phyloP scores from a whole-genome alignment of 1,140 invertebrate genomes.

The Megathymus violae region DNA sequence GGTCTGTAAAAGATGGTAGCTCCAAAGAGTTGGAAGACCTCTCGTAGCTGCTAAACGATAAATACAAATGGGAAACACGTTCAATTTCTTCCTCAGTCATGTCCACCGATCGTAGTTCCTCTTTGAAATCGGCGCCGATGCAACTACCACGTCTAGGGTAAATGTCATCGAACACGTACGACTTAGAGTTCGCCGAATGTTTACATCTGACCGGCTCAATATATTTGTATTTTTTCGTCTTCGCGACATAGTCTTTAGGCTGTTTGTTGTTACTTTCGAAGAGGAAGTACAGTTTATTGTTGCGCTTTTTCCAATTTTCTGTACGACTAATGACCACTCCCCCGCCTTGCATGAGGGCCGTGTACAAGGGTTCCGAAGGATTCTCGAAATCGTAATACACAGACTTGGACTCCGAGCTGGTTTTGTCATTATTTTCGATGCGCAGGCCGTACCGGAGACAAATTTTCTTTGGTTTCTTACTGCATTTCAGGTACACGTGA shows the following conservation, averaged over 20 bases:
- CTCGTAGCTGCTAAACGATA: conserved; percentile 65
- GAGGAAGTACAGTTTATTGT: conserved; percentile 52
- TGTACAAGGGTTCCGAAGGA: conserved; percentile 64
- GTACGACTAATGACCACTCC: conserved; percentile 64
- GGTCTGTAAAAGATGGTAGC: conserved; percentile 66
- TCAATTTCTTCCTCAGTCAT: conserved; percentile 72
- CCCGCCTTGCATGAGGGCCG: conserved; percentile 68
- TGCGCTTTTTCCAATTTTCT: conserved; percentile 38
- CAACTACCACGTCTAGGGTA: conserved; percentile 70
- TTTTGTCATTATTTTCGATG: conserved; percentile 69
- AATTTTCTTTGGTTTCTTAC: conserved; percentile 71
- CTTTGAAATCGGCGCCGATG: conserved; percentile 55
- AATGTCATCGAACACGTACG: conserved; percentile 52
- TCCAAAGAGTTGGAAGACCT: conserved; percentile 59
- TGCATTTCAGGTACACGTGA: conserved; percentile 77
- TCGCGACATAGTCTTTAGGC: conserved; percentile 37
- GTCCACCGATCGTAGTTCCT: conserved; percentile 58
- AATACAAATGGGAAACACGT: conserved; percentile 63
- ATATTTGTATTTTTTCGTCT: conserved; percentile 58
- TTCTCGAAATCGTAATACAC: conserved; percentile 75
- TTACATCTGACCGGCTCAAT: conserved; percentile 63
- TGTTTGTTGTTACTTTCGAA: conserved; percentile 50
- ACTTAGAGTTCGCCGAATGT: conserved; percentile 50
- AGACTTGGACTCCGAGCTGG: conserved; percentile 63
- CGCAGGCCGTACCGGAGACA: conserved; percentile 69